phyloP scores from a whole-genome alignment of 2,888 invertebrate genomes.

The Tipula unca region DNA sequence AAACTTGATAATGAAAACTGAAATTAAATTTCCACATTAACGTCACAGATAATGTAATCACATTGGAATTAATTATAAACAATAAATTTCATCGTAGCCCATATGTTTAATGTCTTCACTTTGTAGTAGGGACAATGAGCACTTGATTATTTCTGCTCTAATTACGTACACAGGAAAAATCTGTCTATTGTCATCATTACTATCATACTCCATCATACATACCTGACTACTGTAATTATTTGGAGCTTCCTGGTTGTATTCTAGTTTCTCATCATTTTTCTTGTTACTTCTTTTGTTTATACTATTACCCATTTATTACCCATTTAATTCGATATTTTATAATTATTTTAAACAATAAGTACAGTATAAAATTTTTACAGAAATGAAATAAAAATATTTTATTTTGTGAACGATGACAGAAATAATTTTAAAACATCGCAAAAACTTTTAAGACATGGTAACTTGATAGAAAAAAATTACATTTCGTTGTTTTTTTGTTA shows the following conservation, averaged over 20 bases:
- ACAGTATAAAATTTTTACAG: neutral
- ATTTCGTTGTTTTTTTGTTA: neutral
- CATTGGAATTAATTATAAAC: neutral
- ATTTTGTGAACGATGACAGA: slow-evolving; percentile 9
- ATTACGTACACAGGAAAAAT: neutral
- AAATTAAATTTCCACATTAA: neutral
- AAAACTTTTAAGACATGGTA: neutral
- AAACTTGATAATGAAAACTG: neutral
- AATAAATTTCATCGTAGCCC: neutral
- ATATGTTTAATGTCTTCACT: neutral
- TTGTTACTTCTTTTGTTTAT: neutral
- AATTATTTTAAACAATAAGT: neutral
- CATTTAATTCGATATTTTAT: neutral
- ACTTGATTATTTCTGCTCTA: neutral
- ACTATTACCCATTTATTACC: neutral
- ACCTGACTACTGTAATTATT: neutral
- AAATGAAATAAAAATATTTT: neutral
- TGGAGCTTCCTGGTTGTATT: neutral
- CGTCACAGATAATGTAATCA: neutral
- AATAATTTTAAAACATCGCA: slow-evolving; percentile 15
- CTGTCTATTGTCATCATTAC: neutral
- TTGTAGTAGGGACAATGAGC: neutral
- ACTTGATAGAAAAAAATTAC: neutral
- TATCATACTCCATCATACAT: neutral
- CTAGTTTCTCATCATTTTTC: neutral